A percentile compares a stretch with the other conserved stretches of the same genome.
Evolutionary conservation across 2,797 vertebrate species (phyloP).

Genomic region (Trachurus trachurus): DNA sequence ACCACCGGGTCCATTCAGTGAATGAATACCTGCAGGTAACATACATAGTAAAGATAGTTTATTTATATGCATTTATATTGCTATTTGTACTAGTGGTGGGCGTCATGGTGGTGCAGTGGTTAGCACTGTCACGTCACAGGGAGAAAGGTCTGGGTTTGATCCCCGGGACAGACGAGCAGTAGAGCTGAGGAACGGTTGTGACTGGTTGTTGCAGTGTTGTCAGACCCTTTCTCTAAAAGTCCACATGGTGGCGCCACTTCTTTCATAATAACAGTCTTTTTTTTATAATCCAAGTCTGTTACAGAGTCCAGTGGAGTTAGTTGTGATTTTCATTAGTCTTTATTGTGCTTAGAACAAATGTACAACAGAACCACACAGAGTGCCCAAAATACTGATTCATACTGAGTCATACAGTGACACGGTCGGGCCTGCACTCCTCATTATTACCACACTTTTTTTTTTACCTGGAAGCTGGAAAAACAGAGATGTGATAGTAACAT

Average conservation of each 20-base stretch:
- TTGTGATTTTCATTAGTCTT: background rate
- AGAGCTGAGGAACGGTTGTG: too few species aligned
- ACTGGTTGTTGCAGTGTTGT: too few species aligned
- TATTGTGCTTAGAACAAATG: too few species aligned
- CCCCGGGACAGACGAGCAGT: too few species aligned
- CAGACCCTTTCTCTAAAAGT: rapidly evolving
- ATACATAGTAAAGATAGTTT: background rate
- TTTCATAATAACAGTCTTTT: background rate
- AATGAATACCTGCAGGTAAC: background rate
- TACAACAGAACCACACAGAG: background rate
- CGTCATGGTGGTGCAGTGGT: too few species aligned
- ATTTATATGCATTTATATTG: too few species aligned
- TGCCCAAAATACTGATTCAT: background rate
- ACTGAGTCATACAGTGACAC: background rate
- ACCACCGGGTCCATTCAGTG: background rate
- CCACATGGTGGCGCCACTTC: constrained; percentile 60
- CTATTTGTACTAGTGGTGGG: too few species aligned
- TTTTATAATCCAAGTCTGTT: background rate
- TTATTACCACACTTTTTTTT: background rate
- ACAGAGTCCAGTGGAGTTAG: background rate
- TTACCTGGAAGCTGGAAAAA: background rate
- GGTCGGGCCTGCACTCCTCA: background rate
- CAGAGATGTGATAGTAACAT: background rate
- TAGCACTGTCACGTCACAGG: too few species aligned
- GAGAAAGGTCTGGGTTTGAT: too few species aligned